Evolutionary conservation across 2,113 vertebrate genomes (phyloP).

Genomic region (Carlito syrichta): DNA sequence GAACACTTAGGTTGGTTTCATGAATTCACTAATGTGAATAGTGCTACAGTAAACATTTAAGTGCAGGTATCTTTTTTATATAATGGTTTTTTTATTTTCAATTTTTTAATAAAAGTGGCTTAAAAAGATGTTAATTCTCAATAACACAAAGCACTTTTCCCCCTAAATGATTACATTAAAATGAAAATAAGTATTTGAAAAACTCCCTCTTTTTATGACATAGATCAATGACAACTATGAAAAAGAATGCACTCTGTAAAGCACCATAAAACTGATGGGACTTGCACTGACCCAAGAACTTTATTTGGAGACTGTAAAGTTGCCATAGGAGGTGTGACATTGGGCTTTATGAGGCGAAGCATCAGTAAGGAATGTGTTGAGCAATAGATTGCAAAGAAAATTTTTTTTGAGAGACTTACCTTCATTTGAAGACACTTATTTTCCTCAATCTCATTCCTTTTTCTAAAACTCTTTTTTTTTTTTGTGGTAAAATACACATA

Average conservation of each 20-base stretch:
- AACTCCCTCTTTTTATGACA: background rate
- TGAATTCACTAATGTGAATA: no score
- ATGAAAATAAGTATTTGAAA: background rate
- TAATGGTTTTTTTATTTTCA: no score
- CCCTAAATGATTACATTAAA: background rate
- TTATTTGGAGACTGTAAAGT: background rate
- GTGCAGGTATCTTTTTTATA: no score
- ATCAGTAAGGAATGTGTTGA: background rate
- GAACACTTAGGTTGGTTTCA: no score
- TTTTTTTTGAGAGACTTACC: background rate
- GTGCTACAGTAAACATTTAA: no score
- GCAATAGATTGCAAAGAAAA: background rate
- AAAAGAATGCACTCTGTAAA: background rate
- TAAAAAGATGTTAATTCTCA: background rate
- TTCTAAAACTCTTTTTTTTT: background rate
- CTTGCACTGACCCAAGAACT: background rate
- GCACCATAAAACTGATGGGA: background rate
- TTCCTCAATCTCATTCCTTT: background rate
- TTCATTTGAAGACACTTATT: background rate
- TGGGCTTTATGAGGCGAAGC: background rate
- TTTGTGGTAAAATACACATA: background rate
- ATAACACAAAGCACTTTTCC: background rate
- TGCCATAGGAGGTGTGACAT: background rate
- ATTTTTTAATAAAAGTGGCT: background rate
- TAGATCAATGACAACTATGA: background rate